Evolutionary conservation across 2,113 vertebrate genomes (phyloP).

Genomic region (Sterrhoptilus dennistouni): DNA sequence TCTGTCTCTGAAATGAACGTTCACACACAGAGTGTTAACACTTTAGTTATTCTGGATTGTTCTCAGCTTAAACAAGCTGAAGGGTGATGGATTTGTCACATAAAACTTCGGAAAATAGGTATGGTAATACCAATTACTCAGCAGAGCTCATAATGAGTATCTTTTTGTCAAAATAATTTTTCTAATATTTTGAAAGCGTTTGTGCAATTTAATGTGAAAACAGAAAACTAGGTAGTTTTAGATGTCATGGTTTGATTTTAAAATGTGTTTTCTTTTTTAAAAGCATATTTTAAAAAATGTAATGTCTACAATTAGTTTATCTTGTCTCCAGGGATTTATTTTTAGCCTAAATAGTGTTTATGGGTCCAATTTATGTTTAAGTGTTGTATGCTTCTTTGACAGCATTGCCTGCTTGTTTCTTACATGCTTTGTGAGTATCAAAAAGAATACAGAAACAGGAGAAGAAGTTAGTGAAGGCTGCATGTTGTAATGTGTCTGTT

Average conservation of each 20-base stretch:
- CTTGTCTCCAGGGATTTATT: not conserved
- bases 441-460: not conserved
- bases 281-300: not conserved
- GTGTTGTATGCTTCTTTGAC: not conserved
- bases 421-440: not conserved
- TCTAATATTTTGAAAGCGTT: not conserved
- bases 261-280: not conserved
- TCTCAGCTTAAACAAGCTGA: not conserved
- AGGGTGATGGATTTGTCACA: not conserved
- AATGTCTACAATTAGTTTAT: not conserved
- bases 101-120: not conserved
- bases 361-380: not conserved
- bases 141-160: not conserved
- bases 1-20: not conserved
- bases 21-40: not conserved
- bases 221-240: not conserved
- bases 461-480: not conserved
- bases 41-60: not conserved
- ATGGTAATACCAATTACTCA: not conserved
- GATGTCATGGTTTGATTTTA: not conserved
- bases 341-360: not conserved
- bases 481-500: fast-evolving
- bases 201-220: not conserved
- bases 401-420: not conserved
- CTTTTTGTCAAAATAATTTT: not conserved